Evolutionary conservation across 1,140 invertebrate species (phyloP), one percentile per base, ranked within the genome.

Genomic region (Drosophila tani): DNA sequence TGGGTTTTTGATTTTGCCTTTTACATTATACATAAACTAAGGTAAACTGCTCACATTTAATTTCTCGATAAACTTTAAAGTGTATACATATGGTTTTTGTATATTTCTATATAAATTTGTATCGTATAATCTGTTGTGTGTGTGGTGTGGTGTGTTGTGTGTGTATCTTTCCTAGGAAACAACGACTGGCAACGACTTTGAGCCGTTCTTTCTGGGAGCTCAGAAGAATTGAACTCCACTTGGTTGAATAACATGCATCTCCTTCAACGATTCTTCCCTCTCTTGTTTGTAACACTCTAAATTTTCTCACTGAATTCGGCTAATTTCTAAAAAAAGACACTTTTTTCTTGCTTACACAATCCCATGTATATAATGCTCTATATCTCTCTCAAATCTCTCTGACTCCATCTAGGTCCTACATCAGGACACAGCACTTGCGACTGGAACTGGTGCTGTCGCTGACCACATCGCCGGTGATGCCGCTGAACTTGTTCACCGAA

Each of bases 401-500:
- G 50, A 32, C 27, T 35, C 40, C 14, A 51, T 75, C 19, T 71
- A 51, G 32, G 11, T 49, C 35, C 41, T 88, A 93, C 92, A 93
- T 93, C n/a, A 93, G 63, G 38, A 73, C 62, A 81, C 95, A 96
- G 91, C 95, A 96, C 64, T 94, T 93, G 92, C 95, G 95, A 69
- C 85, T 85, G 50, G 95, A 94, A 70, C 94, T 94, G 46, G 94
- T 93, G 91, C 94, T 95, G 74, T 95, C 95, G 55, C 95, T 94
- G 62, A 96, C 93, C 77, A 95, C 95, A 74, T 96, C 95, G 47
- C 94, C 94, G 3, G 95, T 96, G 73, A 95, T 94, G 11, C 95
- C 95, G 40, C 95, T 95, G 78, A 96, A 96, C 67, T 95, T 93
- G 55, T 92, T 92, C 17, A 92, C 73, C 29, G 74, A 75, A 45